Evolutionary conservation across 1,140 invertebrate genomes (phyloP), one percentile per base, ranked within the genome.

Genomic region (Uloborus diversus): DNA sequence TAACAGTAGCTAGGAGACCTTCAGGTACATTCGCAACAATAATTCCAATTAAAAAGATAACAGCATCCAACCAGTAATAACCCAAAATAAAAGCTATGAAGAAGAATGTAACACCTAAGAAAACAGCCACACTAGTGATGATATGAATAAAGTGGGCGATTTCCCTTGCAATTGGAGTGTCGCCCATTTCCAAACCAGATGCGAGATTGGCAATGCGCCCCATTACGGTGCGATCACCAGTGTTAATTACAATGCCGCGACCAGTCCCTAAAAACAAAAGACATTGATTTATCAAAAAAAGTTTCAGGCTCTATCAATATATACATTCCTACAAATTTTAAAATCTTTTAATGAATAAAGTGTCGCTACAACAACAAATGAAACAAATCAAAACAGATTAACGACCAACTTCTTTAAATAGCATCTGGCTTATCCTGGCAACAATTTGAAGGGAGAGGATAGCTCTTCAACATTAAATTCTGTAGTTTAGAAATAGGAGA

Each of bases 21-120:
- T 99, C 97, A 23, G 97, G 97, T 84, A 99, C 97, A 88, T 99
- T 99, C 71, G 97, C 97, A 51, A 99, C 97, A 89, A 99, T 99
- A 88, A 99, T 98, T 90, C 94, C 94, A 88, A 99, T 99, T 82
- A 99, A 90, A 91, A 99, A 99, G 88, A 99, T 98, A 80, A 99
- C 96, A 87, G 97, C 96, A 88, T 99, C 96, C 66, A 99, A 90
- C 96, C 96, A 99, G 33, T 86, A 84, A 80, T 88, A 88, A 61
- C 85, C 85, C 33, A 87, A 81, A 32, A 87, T 78, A 42, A 89
- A 82, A 28, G 87, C 86, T 64, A 88, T 84, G 51, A 87, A 81
- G 71, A 88, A 86, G 75, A 89, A 89, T 23, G 84, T 83, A 35
- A 88, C 83, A 23, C 88, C 89, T 25, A 89, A 79, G 61, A 88